phyloP scores from a whole-genome alignment of 2,113 vertebrate species.

The Muscicapa adusta region DNA sequence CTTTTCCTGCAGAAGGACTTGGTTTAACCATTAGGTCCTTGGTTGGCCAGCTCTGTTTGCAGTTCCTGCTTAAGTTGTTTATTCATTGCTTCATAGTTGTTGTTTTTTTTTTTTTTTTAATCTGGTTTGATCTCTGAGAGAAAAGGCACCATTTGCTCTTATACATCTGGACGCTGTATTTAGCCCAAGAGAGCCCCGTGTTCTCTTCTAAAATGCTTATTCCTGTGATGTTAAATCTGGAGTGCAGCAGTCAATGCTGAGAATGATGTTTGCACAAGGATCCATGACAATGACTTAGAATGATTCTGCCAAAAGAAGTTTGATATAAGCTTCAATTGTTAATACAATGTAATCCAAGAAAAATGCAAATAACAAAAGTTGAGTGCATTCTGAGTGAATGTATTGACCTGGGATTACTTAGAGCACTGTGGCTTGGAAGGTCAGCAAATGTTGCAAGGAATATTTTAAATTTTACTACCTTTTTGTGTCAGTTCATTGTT shows the following conservation, averaged over 20 bases:
- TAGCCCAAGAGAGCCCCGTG: not conserved
- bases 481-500: not conserved
- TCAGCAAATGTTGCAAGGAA: not conserved
- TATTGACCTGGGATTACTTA: not conserved
- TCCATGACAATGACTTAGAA: not conserved
- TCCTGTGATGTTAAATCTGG: not conserved
- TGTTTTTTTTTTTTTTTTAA: not conserved
- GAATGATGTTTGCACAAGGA: not conserved
- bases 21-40: not conserved
- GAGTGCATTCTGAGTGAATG: not conserved
- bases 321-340: not conserved
- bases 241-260: not conserved
- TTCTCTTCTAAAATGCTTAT: not conserved
- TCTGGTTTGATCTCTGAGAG: not conserved
- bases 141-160: not conserved
- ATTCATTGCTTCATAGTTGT: not conserved
- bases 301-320: not conserved
- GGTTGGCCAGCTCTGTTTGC: not conserved
- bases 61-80: not conserved
- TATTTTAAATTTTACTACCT: not conserved
- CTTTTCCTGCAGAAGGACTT: not conserved
- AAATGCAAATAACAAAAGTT: not conserved
- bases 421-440: not conserved
- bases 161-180: accelerated
- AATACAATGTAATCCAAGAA: not conserved